These are phyloP conservation scores for Bellardia bayeri DNA, from an alignment of 2,888 invertebrate genomes.

Conservation along the genomic window DNA sequence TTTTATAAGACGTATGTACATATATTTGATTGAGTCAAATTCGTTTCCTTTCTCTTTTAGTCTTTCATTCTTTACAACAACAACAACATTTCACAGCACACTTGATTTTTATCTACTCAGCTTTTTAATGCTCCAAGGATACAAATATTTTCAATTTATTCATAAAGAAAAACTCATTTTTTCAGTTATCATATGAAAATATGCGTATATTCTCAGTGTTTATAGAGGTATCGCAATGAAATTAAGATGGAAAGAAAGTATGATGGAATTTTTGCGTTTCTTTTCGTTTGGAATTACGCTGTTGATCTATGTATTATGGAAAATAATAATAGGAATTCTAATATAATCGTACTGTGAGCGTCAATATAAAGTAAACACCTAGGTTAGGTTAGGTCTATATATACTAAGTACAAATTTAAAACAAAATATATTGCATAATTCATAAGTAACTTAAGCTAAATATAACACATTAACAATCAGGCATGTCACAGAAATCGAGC, in stretches of 20 bases:
- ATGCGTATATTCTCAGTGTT: background rate
- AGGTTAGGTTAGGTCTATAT: too few relatives aligned
- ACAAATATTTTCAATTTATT: slow-evolving; percentile 22
- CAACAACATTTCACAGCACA: background rate
- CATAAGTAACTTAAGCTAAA: too few relatives aligned
- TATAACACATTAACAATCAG: too few relatives aligned
- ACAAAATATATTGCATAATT: too few relatives aligned
- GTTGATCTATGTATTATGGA: slow-evolving; percentile 13
- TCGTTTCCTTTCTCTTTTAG: slow-evolving; percentile 21
- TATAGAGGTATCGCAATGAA: slow-evolving; percentile 13
- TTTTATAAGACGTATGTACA: slow-evolving; percentile 48
- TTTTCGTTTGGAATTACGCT: background rate
- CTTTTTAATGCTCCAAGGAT: slow-evolving; percentile 49
- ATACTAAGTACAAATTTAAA: too few relatives aligned
- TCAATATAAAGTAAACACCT: too few relatives aligned
- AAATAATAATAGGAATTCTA: slow-evolving; percentile 18
- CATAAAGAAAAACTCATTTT: slow-evolving; percentile 15
- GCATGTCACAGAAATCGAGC: too few relatives aligned
- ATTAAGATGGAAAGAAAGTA: background rate
- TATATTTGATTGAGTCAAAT: slow-evolving; percentile 58
- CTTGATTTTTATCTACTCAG: slow-evolving; percentile 39
- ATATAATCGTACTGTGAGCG: background rate
- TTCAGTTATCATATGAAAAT: slow-evolving; percentile 17
- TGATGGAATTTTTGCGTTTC: background rate
- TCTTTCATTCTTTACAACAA: slow-evolving; percentile 10